Conservation (phyloP, 1,140 invertebrate species). For the Heliothis virescens region DNA sequence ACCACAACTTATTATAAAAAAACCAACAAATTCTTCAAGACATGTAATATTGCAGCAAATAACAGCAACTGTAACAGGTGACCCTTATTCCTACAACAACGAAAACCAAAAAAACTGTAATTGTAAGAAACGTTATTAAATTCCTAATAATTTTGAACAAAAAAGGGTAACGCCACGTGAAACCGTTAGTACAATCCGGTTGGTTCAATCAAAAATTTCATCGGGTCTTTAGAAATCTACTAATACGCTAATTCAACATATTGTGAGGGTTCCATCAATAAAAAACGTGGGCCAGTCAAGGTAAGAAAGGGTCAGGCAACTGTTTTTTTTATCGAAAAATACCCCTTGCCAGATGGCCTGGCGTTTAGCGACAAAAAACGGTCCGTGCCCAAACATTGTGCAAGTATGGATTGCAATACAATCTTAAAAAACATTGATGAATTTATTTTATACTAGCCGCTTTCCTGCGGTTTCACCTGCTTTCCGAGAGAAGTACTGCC, state of each 20-base stretch:
- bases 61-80: slow-evolving; percentile 16
- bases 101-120: slow-evolving; percentile 41
- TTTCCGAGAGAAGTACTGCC: no score
- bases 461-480: slow-evolving; percentile 10
- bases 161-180: slow-evolving; percentile 60
- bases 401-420: slow-evolving; percentile 69
- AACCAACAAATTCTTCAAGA: background rate
- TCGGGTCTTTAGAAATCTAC: slow-evolving; percentile 81
- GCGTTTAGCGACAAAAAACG: slow-evolving; percentile 84
- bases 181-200: slow-evolving; percentile 85
- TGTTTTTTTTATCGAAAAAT: slow-evolving; percentile 82
- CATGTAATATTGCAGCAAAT: slow-evolving; percentile 20
- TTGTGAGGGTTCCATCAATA: slow-evolving; percentile 78
- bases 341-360: slow-evolving; percentile 82
- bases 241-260: slow-evolving; percentile 86
- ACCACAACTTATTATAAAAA: no score
- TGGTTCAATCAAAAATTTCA: slow-evolving; percentile 85
- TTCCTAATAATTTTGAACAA: slow-evolving; percentile 60
- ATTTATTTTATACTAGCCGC: slow-evolving; percentile 3
- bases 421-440: slow-evolving; percentile 13
- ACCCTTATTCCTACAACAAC: slow-evolving; percentile 30
- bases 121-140: slow-evolving; percentile 60
- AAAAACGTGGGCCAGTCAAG: slow-evolving; percentile 83
- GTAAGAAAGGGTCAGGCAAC: slow-evolving; percentile 85
- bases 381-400: slow-evolving; percentile 81